Conservation (phyloP, 2,888 invertebrate species). For the Hyposoter didymator region DNA sequence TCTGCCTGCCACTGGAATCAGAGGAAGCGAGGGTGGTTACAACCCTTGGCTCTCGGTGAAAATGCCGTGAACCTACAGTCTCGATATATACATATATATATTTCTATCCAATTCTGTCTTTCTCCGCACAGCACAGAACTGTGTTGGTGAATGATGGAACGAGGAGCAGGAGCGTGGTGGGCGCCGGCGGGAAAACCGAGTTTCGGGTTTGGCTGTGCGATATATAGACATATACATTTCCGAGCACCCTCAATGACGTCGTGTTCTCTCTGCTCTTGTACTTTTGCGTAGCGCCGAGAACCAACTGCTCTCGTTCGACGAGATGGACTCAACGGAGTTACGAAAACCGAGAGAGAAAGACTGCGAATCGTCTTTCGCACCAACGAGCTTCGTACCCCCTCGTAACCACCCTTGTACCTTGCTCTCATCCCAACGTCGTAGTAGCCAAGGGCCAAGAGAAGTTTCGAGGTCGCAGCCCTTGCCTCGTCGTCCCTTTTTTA, state of each 20-base stretch:
- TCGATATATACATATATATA: conserved; percentile 69
- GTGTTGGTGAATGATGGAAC: conserved; percentile 64
- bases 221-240: conserved; percentile 49
- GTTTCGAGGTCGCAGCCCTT: conserved; percentile 80
- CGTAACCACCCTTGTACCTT: conserved; percentile 18
- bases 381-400: conserved; percentile 69
- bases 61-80: conserved; percentile 69
- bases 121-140: conserved; percentile 2
- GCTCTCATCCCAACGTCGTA: conserved; percentile 43
- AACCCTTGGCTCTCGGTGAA: conserved; percentile 79
- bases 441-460: conserved; percentile 79
- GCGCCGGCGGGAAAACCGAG: conserved; percentile 67
- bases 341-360: conserved; percentile 79
- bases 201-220: conserved; percentile 44
- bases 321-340: conserved; percentile 72
- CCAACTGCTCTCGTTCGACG: conserved; percentile 67
- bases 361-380: conserved; percentile 77
- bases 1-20: conserved; percentile 77
- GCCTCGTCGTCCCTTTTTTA: conserved; percentile 75
- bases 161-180: conserved; percentile 60
- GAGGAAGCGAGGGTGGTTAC: conserved; percentile 78
- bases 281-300: conserved; percentile 30
- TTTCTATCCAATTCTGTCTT: conserved; percentile 44
- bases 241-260: conserved; percentile 62
- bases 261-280: conserved; percentile 44